Percentiles rank a stretch among this genome's conserved stretches.
These are phyloP conservation scores for Caenorhabditis panamensis DNA, from an alignment of 2,888 invertebrate species.

Conservation along the genomic window DNA sequence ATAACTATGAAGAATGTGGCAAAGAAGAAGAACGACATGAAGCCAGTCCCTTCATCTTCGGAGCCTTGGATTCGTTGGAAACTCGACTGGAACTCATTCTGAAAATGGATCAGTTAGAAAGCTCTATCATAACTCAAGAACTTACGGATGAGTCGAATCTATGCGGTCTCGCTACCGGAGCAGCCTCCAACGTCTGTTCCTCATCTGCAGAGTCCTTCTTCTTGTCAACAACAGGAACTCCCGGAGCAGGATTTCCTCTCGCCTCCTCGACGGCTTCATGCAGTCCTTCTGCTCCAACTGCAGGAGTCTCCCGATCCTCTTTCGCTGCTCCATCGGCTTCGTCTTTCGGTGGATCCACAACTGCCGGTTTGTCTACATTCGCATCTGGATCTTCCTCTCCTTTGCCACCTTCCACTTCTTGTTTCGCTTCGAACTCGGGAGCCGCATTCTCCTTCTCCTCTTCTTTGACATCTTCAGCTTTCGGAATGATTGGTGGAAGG, in stretches of 20 bases:
- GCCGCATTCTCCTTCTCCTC: conserved; percentile 58
- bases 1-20: conserved; percentile 54
- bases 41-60: conserved; percentile 52
- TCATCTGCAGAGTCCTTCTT: conserved; percentile 58
- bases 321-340: conserved; percentile 63
- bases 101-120: not conserved
- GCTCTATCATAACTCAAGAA: no score
- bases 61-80: conserved; percentile 25
- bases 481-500: conserved; percentile 17
- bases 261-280: conserved; percentile 64
- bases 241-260: conserved; percentile 55
- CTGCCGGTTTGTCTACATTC: conserved; percentile 58
- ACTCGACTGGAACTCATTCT: conserved; percentile 32
- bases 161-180: conserved; percentile 38
- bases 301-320: conserved; percentile 58
- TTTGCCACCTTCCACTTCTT: conserved; percentile 63
- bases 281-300: conserved; percentile 56
- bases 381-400: conserved; percentile 64
- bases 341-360: conserved; percentile 61
- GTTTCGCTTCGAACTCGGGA: conserved; percentile 58
- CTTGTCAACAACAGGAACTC: conserved; percentile 39
- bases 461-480: conserved; percentile 36
- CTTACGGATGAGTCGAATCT: conserved; percentile 41
- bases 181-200: conserved; percentile 54
- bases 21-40: conserved; percentile 60